These are phyloP conservation scores for Tiaroga cobitis DNA, from an alignment of 2,797 vertebrate genomes.

Conservation along the genomic window DNA sequence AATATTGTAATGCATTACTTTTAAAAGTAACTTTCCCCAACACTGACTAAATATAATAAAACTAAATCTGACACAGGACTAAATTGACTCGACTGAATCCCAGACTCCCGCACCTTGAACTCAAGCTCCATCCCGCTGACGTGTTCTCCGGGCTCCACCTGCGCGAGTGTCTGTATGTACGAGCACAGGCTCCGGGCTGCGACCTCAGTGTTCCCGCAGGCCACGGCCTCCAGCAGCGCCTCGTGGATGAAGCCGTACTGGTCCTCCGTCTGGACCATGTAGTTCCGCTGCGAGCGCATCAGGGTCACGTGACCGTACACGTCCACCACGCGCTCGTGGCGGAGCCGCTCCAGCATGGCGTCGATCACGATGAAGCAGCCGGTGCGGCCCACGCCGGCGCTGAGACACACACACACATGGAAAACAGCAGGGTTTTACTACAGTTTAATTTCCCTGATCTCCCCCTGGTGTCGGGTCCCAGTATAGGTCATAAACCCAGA, in stretches of 20 bases:
- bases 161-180: conserved; percentile 95
- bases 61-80: no score
- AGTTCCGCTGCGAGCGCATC: conserved; percentile 97
- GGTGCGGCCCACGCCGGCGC: conserved; percentile 93
- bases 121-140: conserved; percentile 97
- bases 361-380: conserved; percentile 98
- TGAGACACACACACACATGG: conserved; percentile 59
- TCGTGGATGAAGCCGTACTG: conserved; percentile 99
- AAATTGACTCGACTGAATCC: no score
- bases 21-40: no score
- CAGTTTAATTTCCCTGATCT: neutral
- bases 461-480: no score
- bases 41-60: no score
- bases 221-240: conserved; percentile 94
- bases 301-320: conserved; percentile 96
- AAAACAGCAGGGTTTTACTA: neutral
- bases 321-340: conserved; percentile 93
- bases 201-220: conserved; percentile 95
- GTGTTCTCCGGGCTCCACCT: conserved; percentile 92
- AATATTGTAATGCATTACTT: no score
- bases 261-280: conserved; percentile 99
- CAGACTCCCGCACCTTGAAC: conserved; percentile 85
- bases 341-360: conserved; percentile 95
- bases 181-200: conserved; percentile 92
- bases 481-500: no score